These are phyloP conservation scores for Patella ulyssiponensis DNA, from an alignment of 2,888 invertebrate genomes.

Conservation along the genomic window DNA sequence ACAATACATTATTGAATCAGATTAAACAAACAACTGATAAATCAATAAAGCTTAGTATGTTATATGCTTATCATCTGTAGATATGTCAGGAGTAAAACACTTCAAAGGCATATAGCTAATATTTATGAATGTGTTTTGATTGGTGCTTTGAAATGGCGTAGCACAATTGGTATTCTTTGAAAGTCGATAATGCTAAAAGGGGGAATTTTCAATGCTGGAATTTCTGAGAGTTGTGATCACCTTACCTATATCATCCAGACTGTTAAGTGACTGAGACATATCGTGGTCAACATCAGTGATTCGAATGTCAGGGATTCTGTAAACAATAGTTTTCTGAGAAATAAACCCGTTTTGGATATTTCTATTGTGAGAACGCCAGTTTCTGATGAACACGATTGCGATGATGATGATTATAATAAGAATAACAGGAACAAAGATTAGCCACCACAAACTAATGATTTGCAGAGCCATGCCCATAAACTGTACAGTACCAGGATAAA, in stretches of 20 bases:
- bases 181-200: too few species aligned
- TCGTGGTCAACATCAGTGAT: background rate
- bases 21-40: too few species aligned
- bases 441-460: background rate
- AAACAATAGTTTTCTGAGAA: background rate
- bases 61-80: too few species aligned
- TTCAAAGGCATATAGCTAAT: too few species aligned
- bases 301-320: background rate
- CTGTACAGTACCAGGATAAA: background rate
- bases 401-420: conserved; percentile 1
- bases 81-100: too few species aligned
- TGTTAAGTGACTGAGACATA: background rate
- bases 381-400: background rate
- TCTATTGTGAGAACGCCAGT: background rate
- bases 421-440: background rate
- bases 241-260: conserved; percentile 1
- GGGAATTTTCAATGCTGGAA: too few species aligned
- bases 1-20: background rate
- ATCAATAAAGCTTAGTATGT: too few species aligned
- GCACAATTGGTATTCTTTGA: too few species aligned
- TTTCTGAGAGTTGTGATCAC: background rate
- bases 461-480: background rate
- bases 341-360: background rate
- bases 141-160: too few species aligned
- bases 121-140: too few species aligned